Evolutionary conservation across 2,113 vertebrate species (phyloP).

Genomic region (Alligator mississippiensis): DNA sequence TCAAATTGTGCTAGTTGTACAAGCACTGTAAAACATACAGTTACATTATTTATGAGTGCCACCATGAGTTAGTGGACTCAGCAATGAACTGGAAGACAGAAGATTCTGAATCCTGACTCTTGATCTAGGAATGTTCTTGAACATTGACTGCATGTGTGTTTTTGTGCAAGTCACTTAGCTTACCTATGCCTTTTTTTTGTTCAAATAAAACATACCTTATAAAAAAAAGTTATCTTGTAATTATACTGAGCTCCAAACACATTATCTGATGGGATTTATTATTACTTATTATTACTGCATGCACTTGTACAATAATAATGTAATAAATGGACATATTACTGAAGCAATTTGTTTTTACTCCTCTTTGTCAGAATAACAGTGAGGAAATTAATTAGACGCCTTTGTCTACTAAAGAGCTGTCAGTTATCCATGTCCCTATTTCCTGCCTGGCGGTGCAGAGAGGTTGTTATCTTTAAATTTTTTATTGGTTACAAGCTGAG

Average conservation of each 20-base stretch:
- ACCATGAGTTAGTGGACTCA: neutral
- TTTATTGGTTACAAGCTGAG: slow-evolving; percentile 38
- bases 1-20: neutral
- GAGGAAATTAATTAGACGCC: slow-evolving; percentile 21
- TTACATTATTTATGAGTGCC: neutral
- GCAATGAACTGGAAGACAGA: neutral
- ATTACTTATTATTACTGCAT: neutral
- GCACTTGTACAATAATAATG: neutral
- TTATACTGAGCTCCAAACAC: neutral
- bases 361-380: slow-evolving; percentile 14
- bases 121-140: neutral
- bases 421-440: neutral
- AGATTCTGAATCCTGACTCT: neutral
- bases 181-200: neutral
- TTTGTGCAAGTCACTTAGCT: neutral
- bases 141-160: neutral
- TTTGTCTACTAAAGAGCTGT: neutral
- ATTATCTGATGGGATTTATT: neutral
- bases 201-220: neutral
- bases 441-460: neutral
- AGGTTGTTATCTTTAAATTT: slow-evolving; percentile 45
- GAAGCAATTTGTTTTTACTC: slow-evolving; percentile 33
- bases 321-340: neutral
- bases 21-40: neutral
- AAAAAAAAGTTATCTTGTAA: neutral